Percentiles rank a stretch among this genome's conserved stretches.
Conservation (phyloP, 2,797 vertebrate species). For the Falco novaeseelandiae region DNA sequence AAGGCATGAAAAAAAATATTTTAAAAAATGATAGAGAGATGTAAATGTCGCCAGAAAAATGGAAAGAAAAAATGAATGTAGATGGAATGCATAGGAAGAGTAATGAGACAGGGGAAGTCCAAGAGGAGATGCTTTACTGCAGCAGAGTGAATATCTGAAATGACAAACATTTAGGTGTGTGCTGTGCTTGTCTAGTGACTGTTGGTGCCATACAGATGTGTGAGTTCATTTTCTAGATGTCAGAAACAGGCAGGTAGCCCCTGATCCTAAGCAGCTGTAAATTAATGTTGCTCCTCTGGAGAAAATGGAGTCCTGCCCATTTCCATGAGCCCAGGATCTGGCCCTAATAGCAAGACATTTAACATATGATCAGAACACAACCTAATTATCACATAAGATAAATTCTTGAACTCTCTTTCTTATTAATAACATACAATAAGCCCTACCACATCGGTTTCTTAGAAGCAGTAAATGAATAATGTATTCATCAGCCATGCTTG, state of each 20-base stretch:
- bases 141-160: neutral
- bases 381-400: neutral
- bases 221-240: neutral
- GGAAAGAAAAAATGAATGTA: neutral
- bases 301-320: neutral
- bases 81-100: neutral
- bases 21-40: neutral
- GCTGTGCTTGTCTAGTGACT: neutral
- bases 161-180: neutral
- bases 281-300: neutral
- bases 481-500: neutral
- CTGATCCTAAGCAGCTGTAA: neutral
- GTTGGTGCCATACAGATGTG: neutral
- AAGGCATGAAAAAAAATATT: neutral
- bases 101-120: neutral
- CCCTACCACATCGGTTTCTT: neutral
- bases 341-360: neutral
- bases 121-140: neutral
- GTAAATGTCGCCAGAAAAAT: neutral
- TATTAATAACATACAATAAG: neutral
- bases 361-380: neutral
- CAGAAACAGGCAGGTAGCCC: neutral
- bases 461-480: neutral
- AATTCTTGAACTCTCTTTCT: neutral
- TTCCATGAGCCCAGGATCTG: neutral